Base-by-base conservation (phyloP, 2,113 vertebrate species). In the Oryzias curvinotus region DNA sequence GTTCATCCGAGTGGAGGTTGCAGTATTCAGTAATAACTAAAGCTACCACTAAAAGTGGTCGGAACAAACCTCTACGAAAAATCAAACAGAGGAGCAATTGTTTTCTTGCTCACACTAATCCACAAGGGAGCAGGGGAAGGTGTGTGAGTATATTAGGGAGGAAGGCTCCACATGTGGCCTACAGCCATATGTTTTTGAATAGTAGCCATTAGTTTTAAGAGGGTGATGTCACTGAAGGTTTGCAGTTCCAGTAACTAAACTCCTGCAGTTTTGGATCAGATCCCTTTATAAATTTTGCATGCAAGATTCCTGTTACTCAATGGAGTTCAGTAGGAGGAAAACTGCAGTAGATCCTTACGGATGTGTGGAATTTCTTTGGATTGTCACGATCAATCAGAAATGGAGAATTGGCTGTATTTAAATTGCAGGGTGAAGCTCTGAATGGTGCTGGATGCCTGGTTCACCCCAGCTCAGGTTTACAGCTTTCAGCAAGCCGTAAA, bases 191-290 rank as follows among this genome's bases (percentile, higher is more conserved):
- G 84, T 71, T 87, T 87, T 78, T 83, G 79, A 83, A 88, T 85
- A 84, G 81, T 83, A 71, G 85, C 85, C 83, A 78, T 87, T 87
- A 72, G 75, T 87, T 88, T 90, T 90, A 86, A 88, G 59, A 83
- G 85, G 77, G 59, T 87, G 87, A 87, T 88, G 83, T 87, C 84
- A 85, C 52, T 44, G 58, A 52, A 77, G 55, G 71, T 70, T 76
- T 81, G 73, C 70, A 78, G 67, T 90, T 89, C 84, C 87, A 88
- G 84, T 88, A 90, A 88, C 80, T 79, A 79, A 86, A 83, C 81
- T 86, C 76, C 64, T 77, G 46, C 53, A 71, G 59, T 75, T 53
- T 57, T 86, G 88, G 85, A 85, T 65, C 25, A 1, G 64, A 77
- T 80, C 82, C 81, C 68, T 62, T 56, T 54, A 69, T 62, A 69